Evolutionary conservation across 1,140 invertebrate species (phyloP).

Genomic region (Sminthurinus signatus): DNA sequence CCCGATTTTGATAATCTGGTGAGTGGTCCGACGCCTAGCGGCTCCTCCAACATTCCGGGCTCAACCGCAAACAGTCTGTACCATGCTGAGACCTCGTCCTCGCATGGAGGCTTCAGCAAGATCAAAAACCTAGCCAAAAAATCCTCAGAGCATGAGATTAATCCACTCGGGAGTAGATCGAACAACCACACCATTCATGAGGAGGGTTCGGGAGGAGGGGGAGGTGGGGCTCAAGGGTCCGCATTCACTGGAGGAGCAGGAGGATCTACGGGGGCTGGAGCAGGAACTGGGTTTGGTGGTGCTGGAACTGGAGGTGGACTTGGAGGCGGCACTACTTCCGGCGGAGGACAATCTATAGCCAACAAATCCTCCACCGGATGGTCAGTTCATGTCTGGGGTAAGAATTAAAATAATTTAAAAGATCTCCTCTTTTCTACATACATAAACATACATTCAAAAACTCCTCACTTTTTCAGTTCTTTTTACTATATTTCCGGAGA

Average conservation of each 20-base stretch:
- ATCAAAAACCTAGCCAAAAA: slow-evolving; percentile 19
- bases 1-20: slow-evolving; percentile 30
- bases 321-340: background rate
- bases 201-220: slow-evolving; percentile 3
- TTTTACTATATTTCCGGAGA: too few relatives aligned
- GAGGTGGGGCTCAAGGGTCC: background rate
- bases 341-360: too few relatives aligned
- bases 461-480: too few relatives aligned
- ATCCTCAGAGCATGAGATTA: slow-evolving; percentile 18
- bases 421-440: too few relatives aligned
- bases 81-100: background rate
- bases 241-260: background rate
- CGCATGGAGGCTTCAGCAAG: slow-evolving; percentile 10
- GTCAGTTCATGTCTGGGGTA: slow-evolving; percentile 41
- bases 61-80: background rate
- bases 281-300: background rate
- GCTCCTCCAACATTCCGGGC: slow-evolving; percentile 15
- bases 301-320: background rate
- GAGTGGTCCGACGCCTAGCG: background rate
- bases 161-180: background rate
- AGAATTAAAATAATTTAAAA: slow-evolving; percentile 3
- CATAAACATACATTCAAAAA: too few relatives aligned
- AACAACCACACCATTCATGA: slow-evolving; percentile 5
- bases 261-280: background rate
- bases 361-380: slow-evolving; percentile 36